Conservation (phyloP, 2,797 vertebrate genomes). For the Mormyrops attenuatus region DNA sequence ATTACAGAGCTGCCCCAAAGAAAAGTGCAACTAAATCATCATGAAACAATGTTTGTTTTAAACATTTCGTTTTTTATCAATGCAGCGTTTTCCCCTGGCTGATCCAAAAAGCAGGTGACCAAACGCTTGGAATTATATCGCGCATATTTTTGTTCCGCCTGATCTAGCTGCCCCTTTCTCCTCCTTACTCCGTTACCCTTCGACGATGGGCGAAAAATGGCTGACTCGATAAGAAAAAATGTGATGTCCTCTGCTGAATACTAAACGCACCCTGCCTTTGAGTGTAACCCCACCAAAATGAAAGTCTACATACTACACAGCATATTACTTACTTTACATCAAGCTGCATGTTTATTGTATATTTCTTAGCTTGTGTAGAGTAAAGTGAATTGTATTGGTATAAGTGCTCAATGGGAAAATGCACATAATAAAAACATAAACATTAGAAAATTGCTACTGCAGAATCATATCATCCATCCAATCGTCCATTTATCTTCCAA, state of each 20-base stretch:
- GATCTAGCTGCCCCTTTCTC: background rate
- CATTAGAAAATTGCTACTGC: slow-evolving; percentile 3
- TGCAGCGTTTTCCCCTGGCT: background rate
- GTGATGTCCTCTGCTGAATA: background rate
- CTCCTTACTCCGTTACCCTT: background rate
- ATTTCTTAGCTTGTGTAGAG: background rate
- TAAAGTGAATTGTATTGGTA: background rate
- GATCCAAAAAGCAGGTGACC: background rate
- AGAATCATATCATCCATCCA: background rate
- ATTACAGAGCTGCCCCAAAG: background rate
- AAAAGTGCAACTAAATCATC: background rate
- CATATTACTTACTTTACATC: background rate
- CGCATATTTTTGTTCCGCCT: background rate
- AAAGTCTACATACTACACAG: background rate
- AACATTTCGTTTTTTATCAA: background rate
- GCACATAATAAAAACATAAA: background rate
- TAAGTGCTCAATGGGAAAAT: background rate
- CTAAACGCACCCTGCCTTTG: background rate
- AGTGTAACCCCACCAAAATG: background rate
- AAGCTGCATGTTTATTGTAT: background rate
- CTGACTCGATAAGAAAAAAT: slow-evolving; percentile 5
- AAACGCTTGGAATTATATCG: background rate
- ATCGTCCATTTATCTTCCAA: background rate
- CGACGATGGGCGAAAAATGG: background rate
- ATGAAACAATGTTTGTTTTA: slow-evolving; percentile 3